Conservation (phyloP, 2,113 vertebrate species). For the Phodopus roborovskii region DNA sequence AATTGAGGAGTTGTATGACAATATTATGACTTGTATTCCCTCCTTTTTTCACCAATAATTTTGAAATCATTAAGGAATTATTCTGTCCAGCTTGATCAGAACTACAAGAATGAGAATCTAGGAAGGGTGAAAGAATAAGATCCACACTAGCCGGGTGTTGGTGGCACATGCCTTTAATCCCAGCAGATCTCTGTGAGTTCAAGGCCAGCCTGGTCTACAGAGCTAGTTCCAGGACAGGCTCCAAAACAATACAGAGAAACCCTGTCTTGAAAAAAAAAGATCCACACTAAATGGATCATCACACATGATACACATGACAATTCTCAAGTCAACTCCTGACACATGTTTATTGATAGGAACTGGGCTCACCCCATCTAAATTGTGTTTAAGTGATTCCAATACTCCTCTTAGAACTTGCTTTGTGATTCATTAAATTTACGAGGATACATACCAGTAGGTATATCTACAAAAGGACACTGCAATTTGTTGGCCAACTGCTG, state of each 20-base stretch:
- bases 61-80: slow-evolving; percentile 97
- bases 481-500: slow-evolving; percentile 98
- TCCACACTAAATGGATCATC: slow-evolving; percentile 96
- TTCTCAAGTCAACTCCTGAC: slow-evolving; percentile 96
- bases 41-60: slow-evolving; percentile 96
- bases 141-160: slow-evolving; percentile 78
- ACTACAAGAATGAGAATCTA: slow-evolving; percentile 97
- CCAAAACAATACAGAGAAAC: no score
- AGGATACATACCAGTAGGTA: slow-evolving; percentile 94
- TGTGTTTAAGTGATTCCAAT: slow-evolving; percentile 96
- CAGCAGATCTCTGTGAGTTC: no score
- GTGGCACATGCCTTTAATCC: no score
- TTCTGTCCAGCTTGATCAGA: slow-evolving; percentile 96
- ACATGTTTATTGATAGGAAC: slow-evolving; percentile 96
- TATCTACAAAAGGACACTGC: slow-evolving; percentile 98
- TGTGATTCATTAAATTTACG: slow-evolving; percentile 98
- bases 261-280: no score
- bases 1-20: slow-evolving; percentile 98
- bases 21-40: slow-evolving; percentile 96
- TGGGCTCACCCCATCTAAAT: slow-evolving; percentile 94
- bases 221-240: no score
- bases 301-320: slow-evolving; percentile 99
- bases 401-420: slow-evolving; percentile 97
- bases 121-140: slow-evolving; percentile 98
- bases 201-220: no score